Conservation (phyloP, 1,140 invertebrate genomes). For the Nasonia vitripennis region DNA sequence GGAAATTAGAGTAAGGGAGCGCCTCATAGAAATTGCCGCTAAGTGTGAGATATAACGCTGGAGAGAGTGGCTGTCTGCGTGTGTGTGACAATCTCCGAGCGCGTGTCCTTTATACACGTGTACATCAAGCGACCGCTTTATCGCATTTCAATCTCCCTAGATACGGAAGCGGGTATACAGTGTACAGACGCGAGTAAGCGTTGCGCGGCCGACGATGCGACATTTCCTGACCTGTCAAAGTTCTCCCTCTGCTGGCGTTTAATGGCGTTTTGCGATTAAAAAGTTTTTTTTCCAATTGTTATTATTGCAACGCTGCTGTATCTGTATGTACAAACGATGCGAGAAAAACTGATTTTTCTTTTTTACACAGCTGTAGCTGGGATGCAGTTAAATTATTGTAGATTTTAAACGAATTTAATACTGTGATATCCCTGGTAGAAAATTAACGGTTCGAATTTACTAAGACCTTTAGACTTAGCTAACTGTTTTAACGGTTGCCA, state of each 20-base stretch:
- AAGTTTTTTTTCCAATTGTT: too few species aligned
- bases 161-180: slow-evolving; percentile 25
- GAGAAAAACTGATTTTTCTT: too few species aligned
- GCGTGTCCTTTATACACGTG: slow-evolving; percentile 26
- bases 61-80: background rate
- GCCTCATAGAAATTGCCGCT: slow-evolving; percentile 72
- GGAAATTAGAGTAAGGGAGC: slow-evolving; percentile 72
- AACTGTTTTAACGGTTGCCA: too few species aligned
- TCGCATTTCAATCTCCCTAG: slow-evolving; percentile 36
- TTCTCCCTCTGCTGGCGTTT: background rate
- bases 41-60: slow-evolving; percentile 72
- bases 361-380: too few species aligned
- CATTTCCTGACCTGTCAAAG: background rate
- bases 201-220: background rate
- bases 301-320: too few species aligned
- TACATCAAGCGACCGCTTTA: slow-evolving; percentile 4
- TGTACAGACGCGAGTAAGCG: background rate
- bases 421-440: too few species aligned
- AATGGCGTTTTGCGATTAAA: too few species aligned
- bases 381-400: too few species aligned
- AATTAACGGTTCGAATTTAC: too few species aligned
- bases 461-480: too few species aligned
- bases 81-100: slow-evolving; percentile 15
- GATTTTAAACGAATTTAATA: too few species aligned
- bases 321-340: too few species aligned